Conservation (phyloP, 2,888 invertebrate genomes). For the Plagiodera versicolora region DNA sequence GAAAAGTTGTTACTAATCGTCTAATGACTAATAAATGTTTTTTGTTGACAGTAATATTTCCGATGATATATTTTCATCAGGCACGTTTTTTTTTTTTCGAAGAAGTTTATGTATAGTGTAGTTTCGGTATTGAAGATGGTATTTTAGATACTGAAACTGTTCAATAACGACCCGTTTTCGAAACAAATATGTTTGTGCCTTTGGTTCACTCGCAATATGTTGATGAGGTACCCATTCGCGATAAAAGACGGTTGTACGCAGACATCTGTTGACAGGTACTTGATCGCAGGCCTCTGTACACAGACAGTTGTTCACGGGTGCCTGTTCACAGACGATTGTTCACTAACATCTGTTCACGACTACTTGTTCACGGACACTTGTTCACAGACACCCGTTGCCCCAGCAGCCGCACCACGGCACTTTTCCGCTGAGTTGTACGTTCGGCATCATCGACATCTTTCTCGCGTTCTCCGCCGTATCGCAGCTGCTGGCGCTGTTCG, state of each 20-base stretch:
- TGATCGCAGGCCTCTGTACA: background rate
- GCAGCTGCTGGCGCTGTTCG: slow-evolving; percentile 67
- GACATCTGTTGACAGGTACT: background rate
- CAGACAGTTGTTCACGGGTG: background rate
- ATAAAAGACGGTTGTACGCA: too few species aligned
- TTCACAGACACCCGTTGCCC: slow-evolving; percentile 71
- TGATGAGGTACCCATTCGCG: background rate
- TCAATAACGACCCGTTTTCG: background rate
- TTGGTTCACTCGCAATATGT: background rate
- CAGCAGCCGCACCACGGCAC: slow-evolving; percentile 86
- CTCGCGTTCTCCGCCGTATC: slow-evolving; percentile 59
- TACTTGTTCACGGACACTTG: background rate
- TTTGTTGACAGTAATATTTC: too few species aligned
- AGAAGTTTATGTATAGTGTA: too few species aligned
- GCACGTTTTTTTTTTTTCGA: too few species aligned
- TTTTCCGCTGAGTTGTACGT: slow-evolving; percentile 61
- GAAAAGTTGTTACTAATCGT: background rate
- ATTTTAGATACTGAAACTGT: background rate
- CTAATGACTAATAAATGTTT: background rate
- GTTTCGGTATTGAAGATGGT: too few species aligned
- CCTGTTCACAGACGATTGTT: background rate
- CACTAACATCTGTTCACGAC: background rate
- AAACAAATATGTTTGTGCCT: too few species aligned
- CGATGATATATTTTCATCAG: background rate
- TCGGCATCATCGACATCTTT: slow-evolving; percentile 67